Evolutionary conservation across 1,140 invertebrate species (phyloP), one percentile per base, ranked within the genome.

Genomic region (Stegodyphus dumicola): DNA sequence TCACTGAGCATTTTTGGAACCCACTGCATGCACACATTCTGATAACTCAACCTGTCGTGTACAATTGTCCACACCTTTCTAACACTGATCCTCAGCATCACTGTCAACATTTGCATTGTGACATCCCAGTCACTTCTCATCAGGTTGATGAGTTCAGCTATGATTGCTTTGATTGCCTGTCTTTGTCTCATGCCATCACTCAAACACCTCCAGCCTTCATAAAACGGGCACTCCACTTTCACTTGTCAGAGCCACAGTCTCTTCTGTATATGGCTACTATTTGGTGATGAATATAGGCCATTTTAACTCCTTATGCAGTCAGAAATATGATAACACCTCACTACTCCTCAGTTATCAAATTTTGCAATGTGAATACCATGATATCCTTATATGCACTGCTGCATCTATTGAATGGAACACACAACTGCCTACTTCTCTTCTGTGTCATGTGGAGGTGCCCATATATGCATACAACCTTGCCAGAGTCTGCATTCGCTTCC

Each of bases 21-120:
- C 51, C 51, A 10, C 13, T 17, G 6, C 3, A 49, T 5, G 53
- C 70, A 6, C 70, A 52, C n/a, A n/a, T n/a, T 73, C 70, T 51
- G 70, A 6, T 73, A 73, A 48, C 70, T 7, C 48, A 73, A 52
- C 15, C 51, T 53, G 52, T 54, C 0, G 71, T 74, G 49, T 18
- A 74, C 71, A 74, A 54, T 74, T 74, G 15, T 52, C 53, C 6
- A 15, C 13, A 15, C 17, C 15, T 5, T 17, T 54, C 54, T 13
- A 51, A 74, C 51, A n/a, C 54, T 74, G 51, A 74, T n/a, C 71
- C 15, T 17, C 71, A 74, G 18, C 71, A 74, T 74, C n/a, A n/a
- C 33, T 33, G 33, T 33, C 33, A 3, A 33, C 33, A 33, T 33
- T 33, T 33, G 33, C 33, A 33, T 33, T 33, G 1, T 33, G 33